A percentile compares a stretch with the other conserved stretches of the same genome.
phyloP scores from a whole-genome alignment of 2,797 vertebrate species.

The Sebastes hubbsi region DNA sequence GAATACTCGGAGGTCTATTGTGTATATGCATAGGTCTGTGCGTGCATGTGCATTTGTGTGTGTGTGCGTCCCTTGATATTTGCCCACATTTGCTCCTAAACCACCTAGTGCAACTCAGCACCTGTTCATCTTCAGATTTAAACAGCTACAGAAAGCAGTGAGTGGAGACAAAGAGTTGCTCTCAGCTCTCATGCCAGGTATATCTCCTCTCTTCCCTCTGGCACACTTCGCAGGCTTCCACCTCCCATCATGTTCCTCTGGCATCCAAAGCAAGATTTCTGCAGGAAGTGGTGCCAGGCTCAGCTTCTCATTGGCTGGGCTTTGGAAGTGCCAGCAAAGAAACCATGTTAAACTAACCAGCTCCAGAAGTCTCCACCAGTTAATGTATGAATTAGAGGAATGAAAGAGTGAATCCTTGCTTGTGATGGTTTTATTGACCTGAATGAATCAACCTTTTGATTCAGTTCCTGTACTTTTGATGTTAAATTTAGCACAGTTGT shows the following conservation, averaged over 20 bases:
- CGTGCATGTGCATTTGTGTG: neutral
- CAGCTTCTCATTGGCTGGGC: constrained; percentile 49
- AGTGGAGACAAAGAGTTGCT: constrained; percentile 38
- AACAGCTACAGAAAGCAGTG: constrained; percentile 37
- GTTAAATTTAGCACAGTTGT: neutral
- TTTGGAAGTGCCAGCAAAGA: constrained; percentile 44
- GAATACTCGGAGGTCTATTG: constrained; percentile 45
- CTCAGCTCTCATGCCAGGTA: constrained; percentile 50
- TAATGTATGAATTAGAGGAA: constrained; percentile 39
- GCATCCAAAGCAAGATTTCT: constrained; percentile 46
- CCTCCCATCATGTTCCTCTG: constrained; percentile 61
- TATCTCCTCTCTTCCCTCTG: constrained; percentile 42
- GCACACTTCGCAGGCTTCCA: constrained; percentile 41
- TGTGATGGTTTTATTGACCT: constrained; percentile 14
- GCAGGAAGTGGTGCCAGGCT: constrained; percentile 38
- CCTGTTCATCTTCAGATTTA: constrained; percentile 58
- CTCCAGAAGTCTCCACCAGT: constrained; percentile 31
- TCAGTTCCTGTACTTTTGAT: neutral
- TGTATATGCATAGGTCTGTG: constrained; percentile 1
- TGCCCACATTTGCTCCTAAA: constrained; percentile 39
- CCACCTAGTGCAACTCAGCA: constrained; percentile 38
- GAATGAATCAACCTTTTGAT: neutral
- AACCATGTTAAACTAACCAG: constrained; percentile 32
- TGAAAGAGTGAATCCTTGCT: constrained; percentile 20
- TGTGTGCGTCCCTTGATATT: constrained; percentile 20